These are phyloP conservation scores for Drosophila pseudotakahashii DNA, from an alignment of 2,888 invertebrate species.

Conservation along the genomic window DNA sequence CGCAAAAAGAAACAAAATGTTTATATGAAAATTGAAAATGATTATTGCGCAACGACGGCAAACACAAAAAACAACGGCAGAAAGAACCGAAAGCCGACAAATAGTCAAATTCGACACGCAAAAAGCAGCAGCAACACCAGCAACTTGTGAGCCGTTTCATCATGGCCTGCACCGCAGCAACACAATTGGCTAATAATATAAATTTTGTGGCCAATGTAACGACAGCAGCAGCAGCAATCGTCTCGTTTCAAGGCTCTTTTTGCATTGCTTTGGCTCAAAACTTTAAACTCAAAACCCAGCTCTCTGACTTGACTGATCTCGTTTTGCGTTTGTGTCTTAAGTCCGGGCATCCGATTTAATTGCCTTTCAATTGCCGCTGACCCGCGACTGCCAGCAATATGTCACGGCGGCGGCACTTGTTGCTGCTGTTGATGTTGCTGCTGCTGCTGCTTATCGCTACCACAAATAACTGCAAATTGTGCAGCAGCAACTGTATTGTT, in stretches of 20 bases:
- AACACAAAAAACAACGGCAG: slow-evolving; percentile 27
- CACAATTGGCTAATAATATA: slow-evolving; percentile 76
- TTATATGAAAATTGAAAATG: slow-evolving; percentile 78
- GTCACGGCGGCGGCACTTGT: slow-evolving; percentile 60
- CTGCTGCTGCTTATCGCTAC: slow-evolving; percentile 43
- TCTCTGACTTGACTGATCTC: slow-evolving; percentile 30
- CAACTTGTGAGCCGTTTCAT: slow-evolving; percentile 17
- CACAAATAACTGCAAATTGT: slow-evolving; percentile 80
- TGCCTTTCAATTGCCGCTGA: slow-evolving; percentile 74
- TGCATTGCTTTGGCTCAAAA: background rate
- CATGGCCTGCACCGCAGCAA: slow-evolving; percentile 52
- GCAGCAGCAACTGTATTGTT: slow-evolving; percentile 70
- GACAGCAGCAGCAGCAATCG: slow-evolving; percentile 26
- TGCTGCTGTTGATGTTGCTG: slow-evolving; percentile 24
- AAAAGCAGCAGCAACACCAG: slow-evolving; percentile 53
- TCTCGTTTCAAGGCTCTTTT: slow-evolving; percentile 18
- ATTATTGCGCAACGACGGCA: slow-evolving; percentile 68
- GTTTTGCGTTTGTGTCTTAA: slow-evolving; percentile 20
- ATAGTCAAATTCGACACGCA: slow-evolving; percentile 72
- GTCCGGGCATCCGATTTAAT: slow-evolving; percentile 69
- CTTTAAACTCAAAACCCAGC: too few relatives aligned
- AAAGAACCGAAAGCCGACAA: slow-evolving; percentile 52
- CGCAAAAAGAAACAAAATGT: slow-evolving; percentile 52
- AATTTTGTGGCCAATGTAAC: slow-evolving; percentile 63
- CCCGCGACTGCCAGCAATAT: slow-evolving; percentile 69